phyloP scores from a whole-genome alignment of 2,797 vertebrate genomes.

The Bradypodion ventrale region DNA sequence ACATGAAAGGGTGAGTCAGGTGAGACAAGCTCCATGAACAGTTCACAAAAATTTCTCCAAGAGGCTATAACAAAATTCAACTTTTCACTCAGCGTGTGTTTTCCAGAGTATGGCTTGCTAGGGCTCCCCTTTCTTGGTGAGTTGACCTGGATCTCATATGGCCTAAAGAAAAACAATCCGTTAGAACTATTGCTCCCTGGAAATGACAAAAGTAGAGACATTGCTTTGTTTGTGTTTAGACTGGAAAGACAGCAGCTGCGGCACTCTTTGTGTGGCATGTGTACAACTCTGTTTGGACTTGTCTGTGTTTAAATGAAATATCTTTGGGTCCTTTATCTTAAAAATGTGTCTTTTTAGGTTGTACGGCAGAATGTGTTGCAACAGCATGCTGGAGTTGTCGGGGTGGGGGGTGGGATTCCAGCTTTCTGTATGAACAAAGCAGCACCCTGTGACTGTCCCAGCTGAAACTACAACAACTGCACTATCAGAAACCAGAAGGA shows the following conservation, averaged over 20 bases:
- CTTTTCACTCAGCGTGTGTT: not conserved
- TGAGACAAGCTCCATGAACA: not conserved
- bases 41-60: not conserved
- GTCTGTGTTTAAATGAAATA: constrained; percentile 47
- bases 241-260: constrained; percentile 48
- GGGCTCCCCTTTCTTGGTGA: not conserved
- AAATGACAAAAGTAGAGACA: constrained; percentile 12
- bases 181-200: constrained; percentile 7
- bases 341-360: constrained; percentile 36
- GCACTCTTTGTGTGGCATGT: constrained; percentile 34
- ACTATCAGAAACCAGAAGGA: not conserved
- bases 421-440: constrained; percentile 21
- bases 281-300: constrained; percentile 50
- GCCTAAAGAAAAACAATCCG: constrained; percentile 22
- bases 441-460: not conserved
- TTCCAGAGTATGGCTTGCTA: not conserved
- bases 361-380: constrained; percentile 35
- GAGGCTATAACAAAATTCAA: not conserved
- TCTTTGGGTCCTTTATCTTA: constrained; percentile 51
- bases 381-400: not conserved
- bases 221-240: constrained; percentile 62
- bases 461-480: not conserved
- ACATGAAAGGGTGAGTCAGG: not conserved
- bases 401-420: constrained; percentile 14
- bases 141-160: not conserved